Evolutionary conservation across 2,113 vertebrate genomes (phyloP), one percentile per base, ranked within the genome.

Genomic region (Epinephelus fuscoguttatus): DNA sequence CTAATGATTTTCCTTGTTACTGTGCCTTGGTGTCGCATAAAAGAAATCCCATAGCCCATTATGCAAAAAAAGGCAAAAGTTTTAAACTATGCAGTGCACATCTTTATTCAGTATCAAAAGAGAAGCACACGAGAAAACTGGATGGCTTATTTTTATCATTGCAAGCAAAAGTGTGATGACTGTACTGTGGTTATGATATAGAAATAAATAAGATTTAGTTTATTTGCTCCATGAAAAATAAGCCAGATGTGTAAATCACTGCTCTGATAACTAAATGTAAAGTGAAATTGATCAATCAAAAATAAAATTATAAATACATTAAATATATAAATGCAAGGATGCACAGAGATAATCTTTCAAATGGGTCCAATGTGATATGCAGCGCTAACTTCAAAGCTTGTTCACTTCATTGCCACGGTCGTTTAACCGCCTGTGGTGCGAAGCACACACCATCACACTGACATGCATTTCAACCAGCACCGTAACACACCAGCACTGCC

Each of bases 311-410:
- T 45, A 17, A 56, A 88, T 74, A 30, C 30, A 87, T 79, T 19
- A 42, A 14, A 74, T 52, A 47, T 56, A 30, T 19, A 67, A 75
- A 79, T 30, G n/a, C 40, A 80, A 13, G 21, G 47, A 78, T 56
- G 42, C 25, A 73, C 50, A 80, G 37, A 88, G 63, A 60, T 33
- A 82, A 60, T 71, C 63, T 66, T 73, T 82, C 13, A 86, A 82
- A 77, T 77, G 78, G 25, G 64, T 78, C 40, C 45, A 73, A 30
- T 53, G 55, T 3, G 23, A 81, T 78, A 30, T 37, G 50, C 45
- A 67, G 23, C 2, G 12, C 64, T 42, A 30, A 84, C 73, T 89
- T 88, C 88, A 89, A 92, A 89, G 89, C 64, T 50, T 55, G 42
- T 66, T 77, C 71, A 52, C 21, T 80, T 85, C 77, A 90, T 74